Percentiles rank a stretch among this genome's conserved stretches.
These are phyloP conservation scores for Eurosta solidaginis DNA, from an alignment of 1,140 invertebrate genomes.

Conservation along the genomic window DNA sequence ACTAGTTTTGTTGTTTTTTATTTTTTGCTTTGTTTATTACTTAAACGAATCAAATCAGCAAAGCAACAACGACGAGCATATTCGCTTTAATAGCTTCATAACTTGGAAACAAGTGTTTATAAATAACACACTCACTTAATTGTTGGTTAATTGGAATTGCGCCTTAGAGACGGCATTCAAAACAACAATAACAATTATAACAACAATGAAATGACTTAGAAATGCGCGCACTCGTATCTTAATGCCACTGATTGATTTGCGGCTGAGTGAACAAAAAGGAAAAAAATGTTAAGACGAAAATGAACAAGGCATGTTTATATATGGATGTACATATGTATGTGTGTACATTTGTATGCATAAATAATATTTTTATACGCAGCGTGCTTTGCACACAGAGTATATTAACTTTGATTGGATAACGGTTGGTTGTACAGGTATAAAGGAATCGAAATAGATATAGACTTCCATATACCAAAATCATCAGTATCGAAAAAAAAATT, in stretches of 20 bases:
- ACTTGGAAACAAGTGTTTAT: conserved; percentile 22
- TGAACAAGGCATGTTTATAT: neutral
- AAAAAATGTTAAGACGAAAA: neutral
- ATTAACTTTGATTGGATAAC: too few relatives aligned
- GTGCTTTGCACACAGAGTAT: too few relatives aligned
- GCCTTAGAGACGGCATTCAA: neutral
- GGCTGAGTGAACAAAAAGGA: neutral
- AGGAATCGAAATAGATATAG: too few relatives aligned
- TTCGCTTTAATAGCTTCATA: conserved; percentile 11
- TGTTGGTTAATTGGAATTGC: conserved; percentile 11
- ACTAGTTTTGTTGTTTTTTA: neutral
- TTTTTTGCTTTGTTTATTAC: neutral
- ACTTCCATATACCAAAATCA: too few relatives aligned
- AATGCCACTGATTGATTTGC: neutral
- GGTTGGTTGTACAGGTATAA: too few relatives aligned
- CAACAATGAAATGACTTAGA: neutral
- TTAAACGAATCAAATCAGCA: neutral
- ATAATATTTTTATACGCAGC: too few relatives aligned
- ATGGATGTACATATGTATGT: too few relatives aligned
- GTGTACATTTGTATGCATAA: too few relatives aligned
- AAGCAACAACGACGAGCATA: neutral
- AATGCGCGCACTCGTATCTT: neutral
- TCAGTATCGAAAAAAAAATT: too few relatives aligned
- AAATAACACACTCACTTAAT: conserved; percentile 22
- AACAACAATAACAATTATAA: too few relatives aligned